Conservation (phyloP, 1,140 invertebrate genomes). For the Formica selysi region DNA sequence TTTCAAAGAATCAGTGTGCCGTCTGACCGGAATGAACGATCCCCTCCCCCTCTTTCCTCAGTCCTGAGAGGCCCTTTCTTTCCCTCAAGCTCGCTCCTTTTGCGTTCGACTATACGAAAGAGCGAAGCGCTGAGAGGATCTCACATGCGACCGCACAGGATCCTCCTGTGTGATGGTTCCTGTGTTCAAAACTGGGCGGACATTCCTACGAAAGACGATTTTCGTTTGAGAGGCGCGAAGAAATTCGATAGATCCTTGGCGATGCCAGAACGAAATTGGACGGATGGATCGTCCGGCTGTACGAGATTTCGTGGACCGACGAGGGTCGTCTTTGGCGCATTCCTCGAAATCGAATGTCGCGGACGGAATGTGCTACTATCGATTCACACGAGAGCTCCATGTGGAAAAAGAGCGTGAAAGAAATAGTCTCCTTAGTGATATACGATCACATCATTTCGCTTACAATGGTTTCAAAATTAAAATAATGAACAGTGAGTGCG, state of each 20-base stretch:
- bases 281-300: constrained; percentile 16
- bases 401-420: neutral
- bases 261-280: constrained; percentile 50
- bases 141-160: constrained; percentile 43
- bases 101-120: constrained; percentile 7
- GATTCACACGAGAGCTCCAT: constrained; percentile 19
- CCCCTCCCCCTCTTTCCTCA: neutral
- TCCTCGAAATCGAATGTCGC: constrained; percentile 63
- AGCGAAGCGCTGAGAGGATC: neutral
- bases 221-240: constrained; percentile 58
- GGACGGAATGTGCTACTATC: constrained; percentile 51
- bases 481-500: neutral
- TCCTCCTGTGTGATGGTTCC: constrained; percentile 54
- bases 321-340: constrained; percentile 33
- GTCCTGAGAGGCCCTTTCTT: constrained; percentile 43
- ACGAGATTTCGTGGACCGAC: constrained; percentile 52
- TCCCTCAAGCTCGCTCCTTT: constrained; percentile 33
- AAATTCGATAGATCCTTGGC: constrained; percentile 68
- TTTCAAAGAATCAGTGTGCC: constrained; percentile 81
- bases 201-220: constrained; percentile 42
- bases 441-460: neutral
- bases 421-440: neutral
- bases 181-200: constrained; percentile 22
- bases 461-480: neutral
- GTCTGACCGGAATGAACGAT: constrained; percentile 79